Evolutionary conservation across 2,888 invertebrate species (phyloP).

Genomic region (Thera obeliscata): DNA sequence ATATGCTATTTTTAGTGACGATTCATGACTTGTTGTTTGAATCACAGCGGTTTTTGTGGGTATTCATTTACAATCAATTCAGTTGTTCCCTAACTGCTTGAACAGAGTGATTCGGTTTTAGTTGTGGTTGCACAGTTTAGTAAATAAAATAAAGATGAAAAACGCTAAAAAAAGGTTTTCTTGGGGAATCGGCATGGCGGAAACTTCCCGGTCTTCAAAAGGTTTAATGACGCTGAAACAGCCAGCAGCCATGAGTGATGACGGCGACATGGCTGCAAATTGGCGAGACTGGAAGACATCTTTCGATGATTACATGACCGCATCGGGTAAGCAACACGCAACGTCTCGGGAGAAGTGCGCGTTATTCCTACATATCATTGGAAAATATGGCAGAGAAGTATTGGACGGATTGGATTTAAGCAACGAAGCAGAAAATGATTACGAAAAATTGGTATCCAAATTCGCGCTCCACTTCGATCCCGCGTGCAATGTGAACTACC

Average conservation of each 20-base stretch:
- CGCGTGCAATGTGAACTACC: constrained; percentile 31
- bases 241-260: constrained; percentile 14
- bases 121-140: background rate
- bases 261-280: constrained; percentile 24
- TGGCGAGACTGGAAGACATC: constrained; percentile 33
- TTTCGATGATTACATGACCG: constrained; percentile 34
- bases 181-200: background rate
- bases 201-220: background rate
- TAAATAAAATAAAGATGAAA: background rate
- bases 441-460: constrained; percentile 18
- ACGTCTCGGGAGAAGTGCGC: constrained; percentile 30
- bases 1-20: constrained; percentile 8
- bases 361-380: constrained; percentile 40
- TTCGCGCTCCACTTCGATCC: constrained; percentile 20
- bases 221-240: constrained; percentile 15
- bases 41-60: constrained; percentile 1
- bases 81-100: constrained; percentile 3
- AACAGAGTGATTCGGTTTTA: background rate
- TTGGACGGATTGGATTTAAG: constrained; percentile 18
- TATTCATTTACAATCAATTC: background rate
- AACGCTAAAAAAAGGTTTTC: constrained; percentile 6
- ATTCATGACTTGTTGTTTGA: constrained; percentile 9
- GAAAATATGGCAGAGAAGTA: constrained; percentile 18
- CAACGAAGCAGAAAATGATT: constrained; percentile 9
- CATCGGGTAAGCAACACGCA: constrained; percentile 26